Conservation (phyloP, 2,888 invertebrate species). For the Pollenia griseotomentosa region DNA sequence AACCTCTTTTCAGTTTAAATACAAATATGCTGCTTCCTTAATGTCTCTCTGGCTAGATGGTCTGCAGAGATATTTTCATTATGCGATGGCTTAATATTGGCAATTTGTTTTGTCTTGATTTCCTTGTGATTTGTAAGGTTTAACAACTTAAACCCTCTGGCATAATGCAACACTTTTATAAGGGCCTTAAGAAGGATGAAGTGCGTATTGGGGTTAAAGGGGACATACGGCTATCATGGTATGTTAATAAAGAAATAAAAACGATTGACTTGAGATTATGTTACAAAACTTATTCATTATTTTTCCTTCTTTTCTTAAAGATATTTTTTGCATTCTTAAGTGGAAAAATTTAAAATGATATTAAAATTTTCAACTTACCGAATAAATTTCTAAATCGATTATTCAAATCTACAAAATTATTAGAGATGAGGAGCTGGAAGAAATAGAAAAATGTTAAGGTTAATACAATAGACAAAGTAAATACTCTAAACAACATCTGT, state of each 20-base stretch:
- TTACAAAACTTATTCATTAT: not conserved
- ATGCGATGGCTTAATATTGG: constrained; percentile 65
- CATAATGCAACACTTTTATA: constrained; percentile 53
- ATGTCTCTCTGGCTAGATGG: constrained; percentile 50
- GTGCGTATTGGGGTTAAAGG: constrained; percentile 27
- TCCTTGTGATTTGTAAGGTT: constrained; percentile 32
- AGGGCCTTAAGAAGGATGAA: not conserved
- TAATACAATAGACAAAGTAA: no score
- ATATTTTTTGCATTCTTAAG: no score
- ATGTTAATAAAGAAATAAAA: constrained; percentile 24
- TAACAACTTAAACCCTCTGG: constrained; percentile 44
- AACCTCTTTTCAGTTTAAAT: constrained; percentile 16
- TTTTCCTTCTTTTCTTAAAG: no score
- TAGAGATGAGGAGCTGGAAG: no score
- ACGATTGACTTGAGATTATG: not conserved
- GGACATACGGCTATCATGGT: not conserved
- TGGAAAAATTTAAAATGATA: no score
- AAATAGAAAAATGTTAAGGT: no score
- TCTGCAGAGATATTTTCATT: constrained; percentile 50
- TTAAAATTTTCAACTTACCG: no score
- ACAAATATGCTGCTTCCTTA: constrained; percentile 35
- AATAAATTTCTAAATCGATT: no score
- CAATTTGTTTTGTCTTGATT: constrained; percentile 69
- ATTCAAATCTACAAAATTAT: no score
- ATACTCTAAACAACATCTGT: no score